phyloP scores from a whole-genome alignment of 1,140 invertebrate genomes.

The Solenopsis fugax region DNA sequence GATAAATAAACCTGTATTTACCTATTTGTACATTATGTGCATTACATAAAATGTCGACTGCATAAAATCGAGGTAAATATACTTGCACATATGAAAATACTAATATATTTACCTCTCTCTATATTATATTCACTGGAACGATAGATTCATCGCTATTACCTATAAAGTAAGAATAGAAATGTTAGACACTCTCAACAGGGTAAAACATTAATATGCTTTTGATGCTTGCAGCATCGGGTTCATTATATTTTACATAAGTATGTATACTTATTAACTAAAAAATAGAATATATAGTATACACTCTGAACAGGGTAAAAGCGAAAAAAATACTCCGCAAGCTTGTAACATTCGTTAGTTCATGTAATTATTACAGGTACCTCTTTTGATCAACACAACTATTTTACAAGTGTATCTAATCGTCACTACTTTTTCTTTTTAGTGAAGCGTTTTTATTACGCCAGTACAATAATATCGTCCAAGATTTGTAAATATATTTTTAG shows the following conservation, averaged over 20 bases:
- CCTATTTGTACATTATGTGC: conserved; percentile 71
- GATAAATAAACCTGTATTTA: conserved; percentile 74
- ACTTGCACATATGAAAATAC: conserved; percentile 61
- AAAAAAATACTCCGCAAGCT: conserved; percentile 48
- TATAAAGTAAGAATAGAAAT: conserved; percentile 60
- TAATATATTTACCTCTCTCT: conserved; percentile 69
- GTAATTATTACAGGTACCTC: conserved; percentile 1
- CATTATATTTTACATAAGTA: conserved; percentile 61
- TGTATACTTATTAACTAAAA: conserved; percentile 54
- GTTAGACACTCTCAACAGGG: conserved; percentile 70
- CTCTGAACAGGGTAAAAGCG: conserved; percentile 59
- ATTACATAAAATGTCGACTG: conserved; percentile 55
- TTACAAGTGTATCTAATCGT: conserved; percentile 3
- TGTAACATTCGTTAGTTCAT: conserved; percentile 36
- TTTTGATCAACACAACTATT: conserved; percentile 20
- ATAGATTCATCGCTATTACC: conserved; percentile 63
- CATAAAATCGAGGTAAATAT: conserved; percentile 60
- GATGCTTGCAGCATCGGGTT: conserved; percentile 53
- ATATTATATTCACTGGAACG: conserved; percentile 64
- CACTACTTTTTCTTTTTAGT: conserved; percentile 32
- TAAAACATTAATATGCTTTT: conserved; percentile 68
- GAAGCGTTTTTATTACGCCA: conserved; percentile 18
- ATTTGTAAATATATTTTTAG: conserved; percentile 57
- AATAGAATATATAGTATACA: conserved; percentile 50
- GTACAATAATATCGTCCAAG: neutral